Evolutionary conservation across 2,113 vertebrate genomes (phyloP).

Genomic region (Hippocampus guttulatus): DNA sequence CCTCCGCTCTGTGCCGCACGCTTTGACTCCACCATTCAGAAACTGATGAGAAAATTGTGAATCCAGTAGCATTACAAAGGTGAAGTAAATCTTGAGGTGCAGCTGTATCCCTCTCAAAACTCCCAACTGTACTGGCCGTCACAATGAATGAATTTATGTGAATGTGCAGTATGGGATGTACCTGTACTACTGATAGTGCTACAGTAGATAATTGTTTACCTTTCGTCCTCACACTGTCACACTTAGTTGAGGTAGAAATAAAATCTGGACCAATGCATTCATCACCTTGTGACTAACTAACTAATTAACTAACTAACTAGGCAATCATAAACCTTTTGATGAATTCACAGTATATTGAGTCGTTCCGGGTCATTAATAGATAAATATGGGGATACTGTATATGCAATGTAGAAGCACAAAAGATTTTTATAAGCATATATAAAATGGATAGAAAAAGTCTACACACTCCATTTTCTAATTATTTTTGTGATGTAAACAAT

Average conservation of each 20-base stretch:
- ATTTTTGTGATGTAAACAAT: background rate
- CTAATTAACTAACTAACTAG: too few species aligned
- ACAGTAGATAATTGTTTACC: background rate
- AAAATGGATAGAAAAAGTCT: background rate
- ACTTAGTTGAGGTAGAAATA: background rate
- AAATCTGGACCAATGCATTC: background rate
- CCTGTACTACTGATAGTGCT: background rate
- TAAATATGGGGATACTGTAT: background rate
- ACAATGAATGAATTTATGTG: background rate
- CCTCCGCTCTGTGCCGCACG: slow-evolving; percentile 14
- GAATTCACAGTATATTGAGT: too few species aligned
- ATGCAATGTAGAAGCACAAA: background rate
- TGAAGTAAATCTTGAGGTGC: slow-evolving; percentile 45
- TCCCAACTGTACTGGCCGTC: background rate
- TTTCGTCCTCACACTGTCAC: background rate
- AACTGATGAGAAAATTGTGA: slow-evolving; percentile 57
- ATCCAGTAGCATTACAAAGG: slow-evolving; percentile 39
- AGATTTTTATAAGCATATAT: background rate
- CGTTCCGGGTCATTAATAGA: too few species aligned
- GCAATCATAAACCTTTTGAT: background rate
- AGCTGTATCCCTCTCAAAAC: slow-evolving; percentile 42
- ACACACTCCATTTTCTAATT: background rate
- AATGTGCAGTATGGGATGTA: background rate
- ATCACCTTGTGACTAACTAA: background rate
- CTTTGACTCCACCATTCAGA: slow-evolving; percentile 58